Conservation (phyloP, 2,888 invertebrate species). For the Rotaria magnacalcarata region DNA sequence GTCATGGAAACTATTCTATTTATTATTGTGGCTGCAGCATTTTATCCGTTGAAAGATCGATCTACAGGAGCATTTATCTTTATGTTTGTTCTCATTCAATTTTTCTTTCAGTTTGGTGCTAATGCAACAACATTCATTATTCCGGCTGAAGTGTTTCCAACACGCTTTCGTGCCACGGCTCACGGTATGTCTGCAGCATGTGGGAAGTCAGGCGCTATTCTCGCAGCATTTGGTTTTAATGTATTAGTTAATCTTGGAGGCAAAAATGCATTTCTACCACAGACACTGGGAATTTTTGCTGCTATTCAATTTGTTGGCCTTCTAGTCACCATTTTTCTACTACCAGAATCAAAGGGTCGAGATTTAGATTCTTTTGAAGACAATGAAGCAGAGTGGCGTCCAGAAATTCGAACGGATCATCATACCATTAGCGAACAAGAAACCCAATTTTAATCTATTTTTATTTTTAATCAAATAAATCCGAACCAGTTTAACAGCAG, state of each 20-base stretch:
- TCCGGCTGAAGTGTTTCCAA: conserved; percentile 44
- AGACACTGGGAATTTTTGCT: neutral
- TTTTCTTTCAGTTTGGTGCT: conserved; percentile 42
- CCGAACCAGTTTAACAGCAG: too few relatives aligned
- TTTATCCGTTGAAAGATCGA: neutral
- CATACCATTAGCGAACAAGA: too few relatives aligned
- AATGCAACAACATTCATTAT: conserved; percentile 44
- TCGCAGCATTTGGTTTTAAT: neutral
- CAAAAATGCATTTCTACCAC: neutral
- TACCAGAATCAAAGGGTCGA: conserved; percentile 42
- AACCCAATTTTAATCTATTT: too few relatives aligned
- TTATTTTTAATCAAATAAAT: too few relatives aligned
- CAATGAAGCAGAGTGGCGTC: neutral
- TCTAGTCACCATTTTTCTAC: conserved; percentile 24
- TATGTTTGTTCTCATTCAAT: conserved; percentile 38
- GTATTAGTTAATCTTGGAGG: neutral
- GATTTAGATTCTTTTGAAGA: conserved; percentile 28
- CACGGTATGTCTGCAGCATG: conserved; percentile 43
- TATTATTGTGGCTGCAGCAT: conserved; percentile 32
- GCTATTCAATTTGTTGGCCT: conserved; percentile 38
- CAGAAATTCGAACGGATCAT: too few relatives aligned
- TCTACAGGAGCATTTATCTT: conserved; percentile 27
- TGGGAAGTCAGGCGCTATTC: conserved; percentile 43
- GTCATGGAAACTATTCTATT: conserved; percentile 34
- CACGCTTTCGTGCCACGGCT: conserved; percentile 41